Evolutionary conservation across 2,113 vertebrate species (phyloP), one percentile per base, ranked within the genome.

Genomic region (Recurvirostra avosetta): DNA sequence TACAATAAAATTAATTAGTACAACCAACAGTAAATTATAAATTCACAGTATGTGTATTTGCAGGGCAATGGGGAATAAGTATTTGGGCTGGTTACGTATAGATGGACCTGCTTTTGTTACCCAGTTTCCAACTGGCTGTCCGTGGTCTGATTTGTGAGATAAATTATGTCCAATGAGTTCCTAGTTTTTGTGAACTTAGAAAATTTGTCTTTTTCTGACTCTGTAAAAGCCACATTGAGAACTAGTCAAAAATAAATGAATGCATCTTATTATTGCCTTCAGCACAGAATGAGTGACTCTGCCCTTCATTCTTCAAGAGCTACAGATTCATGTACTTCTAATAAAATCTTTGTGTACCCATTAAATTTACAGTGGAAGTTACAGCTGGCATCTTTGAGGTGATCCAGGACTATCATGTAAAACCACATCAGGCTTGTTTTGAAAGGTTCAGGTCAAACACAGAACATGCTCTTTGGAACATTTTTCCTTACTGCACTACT

Each of bases 231-330:
- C 65, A 95, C 79, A 87, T 62, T 97, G 90, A 95, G 93, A 97
- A 95, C 96, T 18, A 96, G 88, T n/a, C 36, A 96, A 93, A 97
- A 96, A 96, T 82, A 97, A 96, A 97, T 86, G 21, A 97, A 97
- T 77, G 80, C 50, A 83, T 97, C 78, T 97, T 97, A 66, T 71
- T 93, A 95, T 90, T 95, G 95, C 73, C 72, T 88, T 80, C 79
- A 95, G 92, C 94, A 96, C 1, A 41, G 92, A 97, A 77, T 5
- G 27, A 96, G 58, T 36, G 72, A 65, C 66, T 86, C 73, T 72
- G 95, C 85, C 56, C 17, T 63, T 97, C 71, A 78, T 61, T 85
- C 87, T 95, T 96, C 96, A 96, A 97, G 95, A 22, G 34, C 87
- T 25, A 1, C 47, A 68, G 63, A 95, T 93, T 91, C 61, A 40